phyloP scores from a whole-genome alignment of 2,797 vertebrate species.

The Phataginus tricuspis region DNA sequence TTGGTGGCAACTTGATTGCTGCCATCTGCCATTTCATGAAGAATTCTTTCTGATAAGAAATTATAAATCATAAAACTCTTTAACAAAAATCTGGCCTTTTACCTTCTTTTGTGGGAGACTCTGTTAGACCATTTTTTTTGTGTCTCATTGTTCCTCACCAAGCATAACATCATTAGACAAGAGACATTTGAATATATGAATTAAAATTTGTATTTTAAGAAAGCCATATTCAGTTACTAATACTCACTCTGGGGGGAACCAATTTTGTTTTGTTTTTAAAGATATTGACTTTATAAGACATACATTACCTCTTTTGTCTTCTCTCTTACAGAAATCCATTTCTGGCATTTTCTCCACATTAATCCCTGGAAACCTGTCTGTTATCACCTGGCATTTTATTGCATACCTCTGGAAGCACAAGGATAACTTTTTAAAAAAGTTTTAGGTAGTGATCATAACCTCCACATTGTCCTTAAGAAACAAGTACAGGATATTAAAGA shows the following conservation, averaged over 20 bases:
- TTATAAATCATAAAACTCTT: conserved; percentile 26
- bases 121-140: conserved; percentile 16
- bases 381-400: conserved; percentile 46
- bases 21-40: conserved; percentile 19
- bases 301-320: conserved; percentile 46
- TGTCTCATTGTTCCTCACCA: conserved; percentile 51
- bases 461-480: conserved; percentile 47
- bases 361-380: conserved; percentile 14
- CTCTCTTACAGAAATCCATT: conserved; percentile 55
- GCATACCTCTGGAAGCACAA: not conserved
- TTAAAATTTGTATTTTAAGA: conserved; percentile 55
- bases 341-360: conserved; percentile 29
- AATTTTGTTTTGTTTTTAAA: conserved; percentile 52
- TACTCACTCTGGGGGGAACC: not conserved
- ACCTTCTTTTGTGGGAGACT: conserved; percentile 20
- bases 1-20: conserved; percentile 3
- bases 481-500: conserved; percentile 23
- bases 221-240: conserved; percentile 44
- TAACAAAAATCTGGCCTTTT: conserved; percentile 48
- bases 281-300: conserved; percentile 48
- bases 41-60: not conserved
- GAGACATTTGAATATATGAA: conserved; percentile 18
- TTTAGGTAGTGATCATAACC: not conserved
- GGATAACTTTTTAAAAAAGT: not conserved
- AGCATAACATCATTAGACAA: conserved; percentile 39